Evolutionary conservation across 2,113 vertebrate species (phyloP), one percentile per base, ranked within the genome.

Genomic region (Chlorodrepanis virens): DNA sequence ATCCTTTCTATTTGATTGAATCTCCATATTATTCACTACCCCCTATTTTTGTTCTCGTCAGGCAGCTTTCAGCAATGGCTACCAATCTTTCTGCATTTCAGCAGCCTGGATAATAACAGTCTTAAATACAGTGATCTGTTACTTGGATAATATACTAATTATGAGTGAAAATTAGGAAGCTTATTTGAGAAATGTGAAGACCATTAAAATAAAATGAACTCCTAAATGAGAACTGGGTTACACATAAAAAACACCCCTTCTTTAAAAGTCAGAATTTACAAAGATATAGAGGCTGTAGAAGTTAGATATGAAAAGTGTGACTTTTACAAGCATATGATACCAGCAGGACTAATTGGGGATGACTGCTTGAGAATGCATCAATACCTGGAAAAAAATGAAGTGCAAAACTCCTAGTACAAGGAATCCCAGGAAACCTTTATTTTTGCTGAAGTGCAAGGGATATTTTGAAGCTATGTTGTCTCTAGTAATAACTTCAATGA

Each of bases 121-220:
- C 83, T 88, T 93, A 85, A 85, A 45, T 31, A 69, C 57, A 88
- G 33, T 72, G 53, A 86, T 95, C 35, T 22, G 28, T 92, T 93
- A 35, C 71, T 72, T 80, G 47, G 37, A 76, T 94, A 90, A 83
- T 85, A 45, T 40, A 72, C 67, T 91, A 67, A 88, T 94, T 91
- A 82, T 0, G 2, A n/a, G 40, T 72, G 44, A 64, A 96, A 95
- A 90, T 82, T 87, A 85, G 40, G 63, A 85, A 76, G 57, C 35
- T 94, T 85, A 52, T 87, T 87, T 95, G 70, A 85, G 78, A 85
- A 76, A 93, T 83, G 31, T 80, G 37, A 92, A 88, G 21, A 40
- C 5, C 63, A 88, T 95, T 93, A 90, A 93, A 87, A 80, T n/a
- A 52, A 89, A 93, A 85, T 44, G 6, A 87, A 37, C 10, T 84